Conservation (phyloP, 2,797 vertebrate species). For the Antrozous pallidus region DNA sequence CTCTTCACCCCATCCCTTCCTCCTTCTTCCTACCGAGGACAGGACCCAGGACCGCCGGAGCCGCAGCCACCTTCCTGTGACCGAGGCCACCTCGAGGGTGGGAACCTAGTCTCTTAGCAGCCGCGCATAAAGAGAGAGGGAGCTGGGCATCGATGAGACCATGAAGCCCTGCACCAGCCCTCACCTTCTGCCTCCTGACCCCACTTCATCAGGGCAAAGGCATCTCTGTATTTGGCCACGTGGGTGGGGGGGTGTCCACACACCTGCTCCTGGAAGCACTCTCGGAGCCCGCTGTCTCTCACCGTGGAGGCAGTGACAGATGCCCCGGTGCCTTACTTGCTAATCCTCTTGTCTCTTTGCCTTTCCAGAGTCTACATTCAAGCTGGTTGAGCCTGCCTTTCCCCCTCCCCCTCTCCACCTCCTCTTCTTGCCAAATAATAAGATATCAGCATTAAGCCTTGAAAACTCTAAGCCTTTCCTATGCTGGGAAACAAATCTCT, state of each 20-base stretch:
- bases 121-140: background rate
- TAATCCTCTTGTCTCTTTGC: background rate
- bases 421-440: slow-evolving; percentile 13
- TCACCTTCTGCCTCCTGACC: background rate
- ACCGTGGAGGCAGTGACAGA: rapidly evolving
- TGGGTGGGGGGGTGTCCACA: background rate
- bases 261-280: background rate
- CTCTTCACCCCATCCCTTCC: background rate
- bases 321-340: background rate
- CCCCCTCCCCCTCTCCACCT: rapidly evolving
- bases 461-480: slow-evolving; percentile 17
- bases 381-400: background rate
- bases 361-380: background rate
- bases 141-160: background rate
- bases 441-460: slow-evolving; percentile 46
- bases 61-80: background rate
- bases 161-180: background rate
- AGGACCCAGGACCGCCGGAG: background rate
- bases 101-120: too few species aligned
- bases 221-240: background rate
- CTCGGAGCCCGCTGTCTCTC: background rate
- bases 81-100: background rate
- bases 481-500: background rate
- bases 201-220: background rate
- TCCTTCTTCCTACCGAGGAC: background rate